Percentiles rank a stretch among this genome's conserved stretches.
These are phyloP conservation scores for Hesperophylax magnus DNA, from an alignment of 1,140 invertebrate species.

Conservation along the genomic window DNA sequence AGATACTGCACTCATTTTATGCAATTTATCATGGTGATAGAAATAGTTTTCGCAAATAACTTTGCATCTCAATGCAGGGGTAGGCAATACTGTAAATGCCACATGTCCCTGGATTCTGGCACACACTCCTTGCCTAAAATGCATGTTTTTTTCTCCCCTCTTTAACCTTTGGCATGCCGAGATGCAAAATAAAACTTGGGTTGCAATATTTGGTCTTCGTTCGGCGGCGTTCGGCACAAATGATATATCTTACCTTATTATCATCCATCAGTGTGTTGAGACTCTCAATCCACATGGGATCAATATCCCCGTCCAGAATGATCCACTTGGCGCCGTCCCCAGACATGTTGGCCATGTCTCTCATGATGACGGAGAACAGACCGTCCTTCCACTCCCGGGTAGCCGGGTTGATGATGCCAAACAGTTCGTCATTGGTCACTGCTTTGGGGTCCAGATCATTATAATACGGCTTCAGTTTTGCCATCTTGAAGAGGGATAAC, in stretches of 20 bases:
- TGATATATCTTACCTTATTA: slow-evolving; percentile 79
- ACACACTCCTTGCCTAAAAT: too few relatives aligned
- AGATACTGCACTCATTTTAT: too few relatives aligned
- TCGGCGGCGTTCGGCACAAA: too few relatives aligned
- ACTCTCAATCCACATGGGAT: slow-evolving; percentile 98
- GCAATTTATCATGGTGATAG: too few relatives aligned
- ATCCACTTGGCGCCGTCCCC: slow-evolving; percentile 95
- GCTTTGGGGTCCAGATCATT: slow-evolving; percentile 96
- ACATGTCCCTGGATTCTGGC: too few relatives aligned
- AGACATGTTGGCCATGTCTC: slow-evolving; percentile 91
- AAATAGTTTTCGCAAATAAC: too few relatives aligned
- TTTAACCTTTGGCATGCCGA: too few relatives aligned
- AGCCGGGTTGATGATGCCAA: slow-evolving; percentile 94
- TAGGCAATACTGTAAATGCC: too few relatives aligned
- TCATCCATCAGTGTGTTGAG: slow-evolving; percentile 92
- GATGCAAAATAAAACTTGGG: too few relatives aligned
- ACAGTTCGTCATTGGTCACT: slow-evolving; percentile 96
- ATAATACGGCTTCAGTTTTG: slow-evolving; percentile 86
- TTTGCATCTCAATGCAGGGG: too few relatives aligned
- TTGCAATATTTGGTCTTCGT: too few relatives aligned
- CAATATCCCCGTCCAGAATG: slow-evolving; percentile 95
- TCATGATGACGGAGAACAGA: slow-evolving; percentile 92
- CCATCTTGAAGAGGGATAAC: slow-evolving; percentile 61
- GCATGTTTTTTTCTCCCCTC: too few relatives aligned
- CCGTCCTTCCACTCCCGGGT: slow-evolving; percentile 98